Base-by-base conservation (phyloP, 2,888 invertebrate genomes). In the Drosophila nigricruria region DNA sequence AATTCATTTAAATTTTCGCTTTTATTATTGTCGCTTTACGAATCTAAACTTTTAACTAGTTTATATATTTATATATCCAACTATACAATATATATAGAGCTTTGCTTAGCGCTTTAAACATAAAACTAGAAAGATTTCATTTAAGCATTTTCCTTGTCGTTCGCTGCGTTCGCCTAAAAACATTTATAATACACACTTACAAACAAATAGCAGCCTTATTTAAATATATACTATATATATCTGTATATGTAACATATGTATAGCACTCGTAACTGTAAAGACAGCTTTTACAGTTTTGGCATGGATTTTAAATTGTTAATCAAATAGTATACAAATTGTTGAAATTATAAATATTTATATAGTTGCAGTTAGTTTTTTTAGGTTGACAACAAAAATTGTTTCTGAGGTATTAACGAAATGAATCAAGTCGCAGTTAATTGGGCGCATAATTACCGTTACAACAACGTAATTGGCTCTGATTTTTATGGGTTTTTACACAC, bases 1-100 rank as follows among this genome's bases (percentile, higher is more conserved):
- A 45, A 0, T 58, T 67, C 73, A 70, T 74, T 83, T 60, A 85
- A 88, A 66, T 89, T 82, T 87, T 79, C 70, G 84, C 68, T 77
- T 89, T 86, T 86, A 82, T 89, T 87, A 89, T 87, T 87, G 90
- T 87, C 90, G 83, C 88, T 70, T 87, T 87, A 88, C 79, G 72
- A 81, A 88, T 82, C 88, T 86, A 86, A 89, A 86, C 78, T 88
- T 89, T 50, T 50, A 88, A 85, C 89, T 86, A 86, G 58, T 71
- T 67, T 72, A 56, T 62, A 63, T 69, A 74, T 61, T 60, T 69
- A 74, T 75, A 62, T 85, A 75, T 72, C 64, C 81, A 86, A 78
- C 74, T 82, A 79, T 73, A 78, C 70, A 83, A 76, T 78, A 85
- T 78, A 73, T 82, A 87, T 82, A 82, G 83, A 69, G 77, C 70